phyloP scores from a whole-genome alignment of 2,113 vertebrate species.

The Pseudonaja textilis region DNA sequence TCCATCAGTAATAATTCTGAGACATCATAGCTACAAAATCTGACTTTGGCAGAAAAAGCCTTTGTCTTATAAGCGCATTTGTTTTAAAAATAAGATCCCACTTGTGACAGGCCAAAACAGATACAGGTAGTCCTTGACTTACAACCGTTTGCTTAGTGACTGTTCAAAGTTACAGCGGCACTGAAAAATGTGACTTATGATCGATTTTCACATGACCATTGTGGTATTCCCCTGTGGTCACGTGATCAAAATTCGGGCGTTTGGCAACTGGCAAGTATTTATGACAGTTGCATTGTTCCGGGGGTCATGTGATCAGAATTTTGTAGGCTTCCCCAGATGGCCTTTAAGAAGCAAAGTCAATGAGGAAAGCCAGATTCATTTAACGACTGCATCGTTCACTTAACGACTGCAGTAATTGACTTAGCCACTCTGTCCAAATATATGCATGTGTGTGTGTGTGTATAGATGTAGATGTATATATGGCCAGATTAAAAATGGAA shows the following conservation, averaged over 20 bases:
- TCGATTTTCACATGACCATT: not conserved
- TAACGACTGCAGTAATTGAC: not conserved
- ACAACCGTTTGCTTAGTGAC: no score
- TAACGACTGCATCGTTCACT: not conserved
- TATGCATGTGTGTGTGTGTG: no score
- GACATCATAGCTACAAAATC: not conserved
- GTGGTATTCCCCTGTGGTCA: not conserved
- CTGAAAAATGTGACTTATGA: no score
- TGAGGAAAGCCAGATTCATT: not conserved
- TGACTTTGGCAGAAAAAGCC: not conserved
- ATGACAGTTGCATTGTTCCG: not conserved
- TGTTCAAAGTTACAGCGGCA: no score
- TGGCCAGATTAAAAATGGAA: no score
- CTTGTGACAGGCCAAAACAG: not conserved
- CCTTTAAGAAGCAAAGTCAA: no score
- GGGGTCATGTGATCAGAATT: not conserved
- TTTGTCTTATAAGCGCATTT: not conserved
- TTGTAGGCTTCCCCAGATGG: no score
- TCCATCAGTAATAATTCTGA: not conserved
- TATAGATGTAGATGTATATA: no score
- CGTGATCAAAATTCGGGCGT: fast-evolving
- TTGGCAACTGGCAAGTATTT: not conserved
- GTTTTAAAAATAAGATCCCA: not conserved
- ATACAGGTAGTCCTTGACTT: no score
- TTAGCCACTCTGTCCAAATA: not conserved